These are phyloP conservation scores for Ptychodera flava DNA, from an alignment of 35 echinoderm and acorn worm genomes.

Conservation along the genomic window DNA sequence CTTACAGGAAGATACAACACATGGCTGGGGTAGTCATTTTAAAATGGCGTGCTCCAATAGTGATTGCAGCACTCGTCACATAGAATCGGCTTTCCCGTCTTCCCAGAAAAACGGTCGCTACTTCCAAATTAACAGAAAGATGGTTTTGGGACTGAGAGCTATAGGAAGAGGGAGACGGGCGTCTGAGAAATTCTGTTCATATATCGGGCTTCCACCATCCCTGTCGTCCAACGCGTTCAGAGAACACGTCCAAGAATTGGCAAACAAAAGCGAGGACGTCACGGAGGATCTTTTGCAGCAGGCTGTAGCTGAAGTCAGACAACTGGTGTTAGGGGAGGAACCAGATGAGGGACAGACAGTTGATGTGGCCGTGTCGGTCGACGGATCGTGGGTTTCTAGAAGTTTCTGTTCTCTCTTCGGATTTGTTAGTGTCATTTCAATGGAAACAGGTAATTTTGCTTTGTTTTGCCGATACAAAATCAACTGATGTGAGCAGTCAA, in stretches of 20 bases:
- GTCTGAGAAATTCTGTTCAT: background rate
- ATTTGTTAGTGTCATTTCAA: background rate
- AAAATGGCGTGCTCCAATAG: background rate
- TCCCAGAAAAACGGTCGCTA: background rate
- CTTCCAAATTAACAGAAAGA: background rate
- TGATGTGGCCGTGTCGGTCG: background rate
- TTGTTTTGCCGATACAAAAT: no score
- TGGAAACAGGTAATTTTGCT: background rate
- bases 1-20: background rate
- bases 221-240: background rate
- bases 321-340: background rate
- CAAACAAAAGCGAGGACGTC: background rate
- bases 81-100: background rate
- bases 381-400: background rate
- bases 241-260: background rate
- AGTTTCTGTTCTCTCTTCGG: background rate
- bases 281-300: background rate
- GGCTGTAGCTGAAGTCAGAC: background rate
- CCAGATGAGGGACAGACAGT: background rate
- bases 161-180: background rate
- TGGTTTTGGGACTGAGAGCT: background rate
- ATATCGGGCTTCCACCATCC: background rate
- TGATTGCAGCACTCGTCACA: background rate
- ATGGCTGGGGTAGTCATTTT: background rate
- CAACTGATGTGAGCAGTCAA: no score